Base-by-base conservation (phyloP, 2,888 invertebrate genomes). In the Arctia plantaginis region DNA sequence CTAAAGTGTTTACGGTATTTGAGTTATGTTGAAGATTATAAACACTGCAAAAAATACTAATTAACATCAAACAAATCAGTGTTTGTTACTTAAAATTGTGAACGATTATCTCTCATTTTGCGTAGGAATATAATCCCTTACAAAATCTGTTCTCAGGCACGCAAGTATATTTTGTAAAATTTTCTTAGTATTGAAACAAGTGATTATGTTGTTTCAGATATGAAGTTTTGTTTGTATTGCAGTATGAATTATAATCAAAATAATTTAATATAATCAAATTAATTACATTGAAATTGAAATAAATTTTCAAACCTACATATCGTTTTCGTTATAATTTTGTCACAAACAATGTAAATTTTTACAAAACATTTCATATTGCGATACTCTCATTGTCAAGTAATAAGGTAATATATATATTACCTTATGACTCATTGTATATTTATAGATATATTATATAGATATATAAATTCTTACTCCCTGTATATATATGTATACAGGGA, bases 41-140 rank as follows among this genome's bases (percentile, higher is more conserved):
- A n/a, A 33, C 23, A 59, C 70, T 72, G 69, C 27, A 69, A 59
- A 67, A 62, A 62, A 51, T 27, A 30, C 39, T 64, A 66, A 69
- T 69, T 39, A 77, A 76, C 47, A 67, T 72, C 44, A 20, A 30
- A 12, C 78, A 78, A 84, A 82, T n/a, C 78, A 73, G n/a, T 0
- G 73, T 67, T 77, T 0, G 73, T 67, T 77, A 78, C 74, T 80
- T 80, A 76, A 39, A 47, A 73, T 74, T 76, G 78, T 82, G 12
- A 72, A 47, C 47, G 73, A 76, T 71, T 74, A 75, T 72, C 41
- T 55, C 66, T 64, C 74, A 73, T 77, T 82, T 81, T 83, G 69
- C 69, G 10, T 27, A 71, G 35, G n/a, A 64, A 67, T 47, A 71
- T 78, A 72, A 73, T 62, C 30, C 30, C 18, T 62, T 62, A 30